phyloP scores from a whole-genome alignment of 2,888 invertebrate genomes.

The Timema cristinae region DNA sequence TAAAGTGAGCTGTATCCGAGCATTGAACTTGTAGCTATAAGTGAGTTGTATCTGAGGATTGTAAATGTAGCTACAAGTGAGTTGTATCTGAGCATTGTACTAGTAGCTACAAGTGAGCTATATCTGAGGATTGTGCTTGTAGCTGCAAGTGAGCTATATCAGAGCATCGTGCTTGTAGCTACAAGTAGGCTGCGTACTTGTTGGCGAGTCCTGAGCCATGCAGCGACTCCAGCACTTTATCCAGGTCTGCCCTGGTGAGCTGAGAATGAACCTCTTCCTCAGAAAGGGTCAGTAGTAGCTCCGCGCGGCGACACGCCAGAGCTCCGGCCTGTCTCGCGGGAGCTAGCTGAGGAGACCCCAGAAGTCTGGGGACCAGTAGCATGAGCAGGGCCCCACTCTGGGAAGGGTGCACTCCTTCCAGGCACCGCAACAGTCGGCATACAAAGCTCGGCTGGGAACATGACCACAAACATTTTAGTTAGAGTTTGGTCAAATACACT shows the following conservation, averaged over 20 bases:
- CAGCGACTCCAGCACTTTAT: slow-evolving; percentile 29
- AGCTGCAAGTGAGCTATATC: too few relatives aligned
- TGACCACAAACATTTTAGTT: not conserved
- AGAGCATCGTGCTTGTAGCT: too few relatives aligned
- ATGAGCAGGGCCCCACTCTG: slow-evolving; percentile 69
- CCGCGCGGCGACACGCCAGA: slow-evolving; percentile 66
- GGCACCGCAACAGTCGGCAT: slow-evolving; percentile 61
- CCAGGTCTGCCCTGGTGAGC: slow-evolving; percentile 64
- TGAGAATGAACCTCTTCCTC: slow-evolving; percentile 59
- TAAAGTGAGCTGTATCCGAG: too few relatives aligned
- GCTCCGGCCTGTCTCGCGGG: slow-evolving; percentile 65
- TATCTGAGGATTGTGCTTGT: too few relatives aligned
- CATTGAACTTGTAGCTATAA: too few relatives aligned
- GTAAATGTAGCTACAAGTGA: too few relatives aligned
- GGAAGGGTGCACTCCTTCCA: slow-evolving; percentile 62
- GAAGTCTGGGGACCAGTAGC: slow-evolving; percentile 58
- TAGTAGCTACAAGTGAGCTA: too few relatives aligned
- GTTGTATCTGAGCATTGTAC: too few relatives aligned
- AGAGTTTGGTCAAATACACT: not conserved
- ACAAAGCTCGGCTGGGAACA: slow-evolving; percentile 61
- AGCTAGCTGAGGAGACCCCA: slow-evolving; percentile 64
- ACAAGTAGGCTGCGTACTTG: slow-evolving; percentile 25
- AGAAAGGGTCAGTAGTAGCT: slow-evolving; percentile 59
- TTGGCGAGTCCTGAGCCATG: slow-evolving; percentile 25
- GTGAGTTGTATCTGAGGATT: too few relatives aligned